Evolutionary conservation across 2,888 invertebrate species (phyloP), one percentile per base, ranked within the genome.

Genomic region (Drosophila tanythrix): DNA sequence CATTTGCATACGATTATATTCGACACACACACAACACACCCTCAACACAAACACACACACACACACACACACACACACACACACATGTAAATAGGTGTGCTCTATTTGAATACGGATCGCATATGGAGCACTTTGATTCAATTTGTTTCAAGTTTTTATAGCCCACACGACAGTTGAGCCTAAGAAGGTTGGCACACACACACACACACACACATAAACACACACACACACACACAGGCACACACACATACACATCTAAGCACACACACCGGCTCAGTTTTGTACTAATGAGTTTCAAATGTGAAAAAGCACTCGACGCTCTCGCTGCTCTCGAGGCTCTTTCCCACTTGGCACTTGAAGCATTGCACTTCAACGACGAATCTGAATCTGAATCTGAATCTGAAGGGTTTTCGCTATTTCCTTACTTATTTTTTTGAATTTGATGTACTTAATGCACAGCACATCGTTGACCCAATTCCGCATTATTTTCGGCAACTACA

Each of bases 271-370:
- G 11, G 18, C 43, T 63, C 60, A 55, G 61, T 62, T 64, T 77
- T 74, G 50, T 77, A 79, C 85, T 85, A 85, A 85, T 85, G 85
- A 85, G 85, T 85, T 85, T 83, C 71, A 81, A 88, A 86, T 88
- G 89, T 76, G 71, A 87, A 87, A 77, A 71, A 70, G 43, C 74
- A 72, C 73, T 79, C 68, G 58, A 74, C 82, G 68, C 71, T 68
- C 73, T 73, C 43, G 61, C 66, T 63, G 59, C 71, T 62, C 64
- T 67, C 48, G 67, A 66, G 50, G 57, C 70, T 70, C 35, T 51
- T 75, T 38, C 63, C 70, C 87, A 79, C 75, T 84, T 81, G 64
- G 62, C 85, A 88, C 83, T 83, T 83, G 83, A 83, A 82, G 88
- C 82, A 84, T 82, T 75, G 82, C 82, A 84, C 85, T 88, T 82